These are phyloP conservation scores for Solea senegalensis DNA, from an alignment of 2,113 vertebrate species.

Conservation along the genomic window DNA sequence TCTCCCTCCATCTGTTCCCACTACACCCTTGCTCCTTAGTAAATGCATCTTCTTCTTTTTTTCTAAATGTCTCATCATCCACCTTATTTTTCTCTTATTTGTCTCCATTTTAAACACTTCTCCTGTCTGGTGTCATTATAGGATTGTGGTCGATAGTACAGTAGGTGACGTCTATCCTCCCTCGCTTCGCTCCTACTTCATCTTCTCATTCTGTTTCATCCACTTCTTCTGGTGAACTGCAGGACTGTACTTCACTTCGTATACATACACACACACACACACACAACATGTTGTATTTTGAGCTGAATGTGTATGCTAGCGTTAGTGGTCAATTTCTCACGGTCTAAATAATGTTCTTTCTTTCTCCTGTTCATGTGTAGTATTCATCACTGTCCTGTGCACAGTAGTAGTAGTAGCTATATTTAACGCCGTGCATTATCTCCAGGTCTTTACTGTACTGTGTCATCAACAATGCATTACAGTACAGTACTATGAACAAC, in stretches of 20 bases:
- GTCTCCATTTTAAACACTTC: background rate
- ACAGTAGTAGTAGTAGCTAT: constrained; percentile 17
- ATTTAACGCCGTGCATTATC: constrained; percentile 35
- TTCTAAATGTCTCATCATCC: too few species aligned
- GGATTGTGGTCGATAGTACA: too few species aligned
- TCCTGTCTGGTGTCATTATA: too few species aligned
- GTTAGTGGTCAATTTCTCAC: constrained; percentile 36
- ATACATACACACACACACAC: constrained; percentile 2
- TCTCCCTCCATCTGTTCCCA: background rate
- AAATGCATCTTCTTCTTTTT: too few species aligned
- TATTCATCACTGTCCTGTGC: background rate
- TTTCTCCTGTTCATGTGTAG: background rate
- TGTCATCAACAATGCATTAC: constrained; percentile 24
- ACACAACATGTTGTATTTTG: constrained; percentile 11
- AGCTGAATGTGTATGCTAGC: constrained; percentile 11
- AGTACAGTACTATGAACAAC: constrained; percentile 24
- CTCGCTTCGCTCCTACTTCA: background rate
- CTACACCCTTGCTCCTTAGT: too few species aligned
- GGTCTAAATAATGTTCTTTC: constrained; percentile 50
- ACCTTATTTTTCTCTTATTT: background rate
- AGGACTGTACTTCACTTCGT: background rate
- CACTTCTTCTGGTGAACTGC: background rate
- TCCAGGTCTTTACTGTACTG: constrained; percentile 14
- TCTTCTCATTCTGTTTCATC: constrained; percentile 15
- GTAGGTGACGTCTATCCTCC: background rate